These are phyloP conservation scores for Hylia prasina DNA, from an alignment of 2,113 vertebrate species.

Conservation along the genomic window DNA sequence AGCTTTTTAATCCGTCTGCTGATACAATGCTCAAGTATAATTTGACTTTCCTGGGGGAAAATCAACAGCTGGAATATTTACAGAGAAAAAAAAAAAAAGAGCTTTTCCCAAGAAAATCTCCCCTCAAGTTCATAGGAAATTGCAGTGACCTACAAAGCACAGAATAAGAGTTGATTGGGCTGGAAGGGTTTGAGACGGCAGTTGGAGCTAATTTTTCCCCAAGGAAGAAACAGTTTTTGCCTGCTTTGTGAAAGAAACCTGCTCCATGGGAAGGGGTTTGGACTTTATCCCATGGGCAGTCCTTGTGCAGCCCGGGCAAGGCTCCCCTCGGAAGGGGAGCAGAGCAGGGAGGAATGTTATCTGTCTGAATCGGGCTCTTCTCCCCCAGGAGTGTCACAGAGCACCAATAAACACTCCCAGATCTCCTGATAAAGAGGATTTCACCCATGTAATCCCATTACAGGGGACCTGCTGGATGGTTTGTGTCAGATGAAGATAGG, in stretches of 20 bases:
- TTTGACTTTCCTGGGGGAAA: constrained; percentile 60
- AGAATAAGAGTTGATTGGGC: background rate
- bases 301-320: background rate
- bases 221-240: constrained; percentile 5
- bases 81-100: background rate
- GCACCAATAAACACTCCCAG: background rate
- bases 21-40: constrained; percentile 38
- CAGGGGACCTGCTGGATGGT: background rate
- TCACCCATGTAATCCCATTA: background rate
- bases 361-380: background rate
- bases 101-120: constrained; percentile 62
- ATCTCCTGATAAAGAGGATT: background rate
- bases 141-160: background rate
- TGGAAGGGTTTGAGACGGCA: background rate
- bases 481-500: background rate
- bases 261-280: background rate
- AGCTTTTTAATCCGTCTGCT: constrained; percentile 44
- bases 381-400: background rate
- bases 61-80: constrained; percentile 53
- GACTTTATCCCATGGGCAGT: accelerated
- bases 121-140: constrained; percentile 58
- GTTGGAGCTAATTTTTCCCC: background rate
- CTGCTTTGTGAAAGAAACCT: background rate
- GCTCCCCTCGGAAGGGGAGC: background rate
- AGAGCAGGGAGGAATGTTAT: background rate